Conservation (phyloP, 2,888 invertebrate genomes). For the Mythimna ferrago region DNA sequence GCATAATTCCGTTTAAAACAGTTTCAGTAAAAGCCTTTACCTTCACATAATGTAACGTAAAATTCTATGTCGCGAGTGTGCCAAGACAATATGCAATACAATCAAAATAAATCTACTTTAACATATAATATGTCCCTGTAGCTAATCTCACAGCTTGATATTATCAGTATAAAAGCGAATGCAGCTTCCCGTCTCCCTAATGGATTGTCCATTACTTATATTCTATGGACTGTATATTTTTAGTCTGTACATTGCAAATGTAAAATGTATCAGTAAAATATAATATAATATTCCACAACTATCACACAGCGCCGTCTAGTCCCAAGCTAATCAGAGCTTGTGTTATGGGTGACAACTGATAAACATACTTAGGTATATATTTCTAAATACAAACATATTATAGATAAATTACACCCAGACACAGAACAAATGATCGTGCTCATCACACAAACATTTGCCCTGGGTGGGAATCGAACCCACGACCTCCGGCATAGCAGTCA, state of each 20-base stretch:
- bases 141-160: constrained; percentile 32
- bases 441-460: no score
- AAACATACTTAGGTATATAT: no score
- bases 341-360: no score
- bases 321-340: no score
- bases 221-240: constrained; percentile 11
- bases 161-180: constrained; percentile 35
- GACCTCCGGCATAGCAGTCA: no score
- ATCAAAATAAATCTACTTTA: constrained; percentile 15
- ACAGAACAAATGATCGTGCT: no score
- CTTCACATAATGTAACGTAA: not conserved
- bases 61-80: not conserved
- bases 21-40: not conserved
- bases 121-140: not conserved
- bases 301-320: no score
- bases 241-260: not conserved
- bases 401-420: no score
- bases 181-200: constrained; percentile 31
- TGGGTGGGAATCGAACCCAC: no score
- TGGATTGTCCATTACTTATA: constrained; percentile 40
- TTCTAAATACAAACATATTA: no score
- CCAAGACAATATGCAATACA: constrained; percentile 45
- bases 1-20: not conserved
- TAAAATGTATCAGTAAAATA: not conserved
- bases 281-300: no score